phyloP scores from a whole-genome alignment of 2,797 vertebrate genomes.

The Lepidocolaptes lacrymiger region DNA sequence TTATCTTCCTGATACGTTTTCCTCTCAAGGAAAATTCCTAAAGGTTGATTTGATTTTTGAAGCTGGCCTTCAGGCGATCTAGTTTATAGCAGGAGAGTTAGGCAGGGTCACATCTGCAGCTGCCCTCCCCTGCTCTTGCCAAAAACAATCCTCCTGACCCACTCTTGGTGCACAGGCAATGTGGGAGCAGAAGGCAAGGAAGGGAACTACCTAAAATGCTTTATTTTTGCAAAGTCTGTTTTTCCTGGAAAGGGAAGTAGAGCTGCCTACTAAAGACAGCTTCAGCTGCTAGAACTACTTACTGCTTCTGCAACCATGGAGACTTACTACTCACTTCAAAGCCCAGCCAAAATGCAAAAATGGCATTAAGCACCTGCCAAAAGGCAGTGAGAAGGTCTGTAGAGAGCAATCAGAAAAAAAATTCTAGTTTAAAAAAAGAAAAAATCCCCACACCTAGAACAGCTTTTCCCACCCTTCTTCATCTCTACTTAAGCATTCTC shows the following conservation, averaged over 20 bases:
- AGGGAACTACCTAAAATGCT: slow-evolving; percentile 26
- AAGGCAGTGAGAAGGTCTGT: not conserved
- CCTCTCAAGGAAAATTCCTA: slow-evolving; percentile 26
- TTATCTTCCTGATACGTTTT: not conserved
- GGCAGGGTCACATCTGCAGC: slow-evolving; percentile 23
- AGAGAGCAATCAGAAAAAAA: not conserved
- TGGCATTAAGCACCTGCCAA: not conserved
- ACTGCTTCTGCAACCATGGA: slow-evolving; percentile 52
- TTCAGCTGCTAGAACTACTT: slow-evolving; percentile 40
- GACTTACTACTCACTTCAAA: slow-evolving; percentile 41
- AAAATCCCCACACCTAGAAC: not conserved
- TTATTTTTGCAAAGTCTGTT: slow-evolving; percentile 29
- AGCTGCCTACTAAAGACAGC: slow-evolving; percentile 24
- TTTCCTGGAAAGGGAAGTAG: slow-evolving; percentile 61
- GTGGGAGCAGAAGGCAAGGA: slow-evolving; percentile 35
- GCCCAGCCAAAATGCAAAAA: slow-evolving; percentile 24
- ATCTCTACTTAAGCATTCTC: not conserved
- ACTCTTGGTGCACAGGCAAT: not conserved
- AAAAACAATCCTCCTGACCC: slow-evolving; percentile 16
- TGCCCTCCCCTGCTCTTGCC: slow-evolving; percentile 1
- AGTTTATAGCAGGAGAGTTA: not conserved
- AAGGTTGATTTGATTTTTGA: slow-evolving; percentile 19
- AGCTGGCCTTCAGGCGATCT: not conserved
- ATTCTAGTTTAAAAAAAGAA: not conserved
- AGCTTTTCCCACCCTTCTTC: not conserved